These are phyloP conservation scores for Macrotus californicus DNA, from an alignment of 2,113 vertebrate genomes.

Conservation along the genomic window DNA sequence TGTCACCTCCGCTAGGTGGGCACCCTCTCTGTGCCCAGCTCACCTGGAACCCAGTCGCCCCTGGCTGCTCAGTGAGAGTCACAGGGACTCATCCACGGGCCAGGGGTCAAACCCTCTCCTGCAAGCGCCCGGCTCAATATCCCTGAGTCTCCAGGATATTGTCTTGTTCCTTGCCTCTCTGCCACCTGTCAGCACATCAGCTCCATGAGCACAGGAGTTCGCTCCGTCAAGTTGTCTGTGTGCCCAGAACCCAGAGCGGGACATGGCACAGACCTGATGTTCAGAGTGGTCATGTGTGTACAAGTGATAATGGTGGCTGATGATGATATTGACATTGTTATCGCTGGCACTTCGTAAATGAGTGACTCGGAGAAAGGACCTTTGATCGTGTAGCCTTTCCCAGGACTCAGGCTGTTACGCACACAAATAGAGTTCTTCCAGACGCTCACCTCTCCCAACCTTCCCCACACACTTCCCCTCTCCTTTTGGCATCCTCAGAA, in stretches of 20 bases:
- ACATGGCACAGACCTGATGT: too few relatives aligned
- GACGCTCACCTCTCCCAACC: too few relatives aligned
- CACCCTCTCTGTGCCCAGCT: background rate
- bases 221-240: background rate
- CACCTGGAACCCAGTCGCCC: fast-evolving
- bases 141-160: background rate
- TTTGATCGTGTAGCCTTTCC: background rate
- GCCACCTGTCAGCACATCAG: background rate
- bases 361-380: background rate
- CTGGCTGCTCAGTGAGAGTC: background rate
- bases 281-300: too few relatives aligned
- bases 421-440: background rate
- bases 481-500: background rate
- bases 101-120: background rate
- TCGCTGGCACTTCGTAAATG: fast-evolving
- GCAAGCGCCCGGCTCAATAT: fast-evolving
- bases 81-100: background rate
- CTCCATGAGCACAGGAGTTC: background rate
- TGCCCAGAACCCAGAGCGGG: background rate
- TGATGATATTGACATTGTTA: background rate
- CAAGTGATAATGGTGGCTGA: background rate
- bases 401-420: background rate
- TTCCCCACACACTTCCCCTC: too few relatives aligned
- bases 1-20: background rate
- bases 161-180: background rate